phyloP scores from a whole-genome alignment of 1,140 invertebrate genomes.

The Pseudomyrmex gracilis region DNA sequence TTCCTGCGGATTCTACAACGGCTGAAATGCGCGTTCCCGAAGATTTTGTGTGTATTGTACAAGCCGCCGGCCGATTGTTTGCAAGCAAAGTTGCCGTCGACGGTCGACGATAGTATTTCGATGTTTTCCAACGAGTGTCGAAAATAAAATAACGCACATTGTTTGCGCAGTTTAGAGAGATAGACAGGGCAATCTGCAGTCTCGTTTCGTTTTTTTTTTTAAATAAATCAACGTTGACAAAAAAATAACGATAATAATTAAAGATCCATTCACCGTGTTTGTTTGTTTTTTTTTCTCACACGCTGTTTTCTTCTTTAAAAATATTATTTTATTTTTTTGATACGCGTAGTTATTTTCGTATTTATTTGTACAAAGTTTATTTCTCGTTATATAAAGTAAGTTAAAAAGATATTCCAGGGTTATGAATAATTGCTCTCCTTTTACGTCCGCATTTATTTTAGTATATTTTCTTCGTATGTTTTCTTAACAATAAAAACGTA shows the following conservation, averaged over 20 bases:
- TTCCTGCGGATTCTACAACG: slow-evolving; percentile 1
- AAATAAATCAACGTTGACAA: not conserved
- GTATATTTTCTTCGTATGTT: not conserved
- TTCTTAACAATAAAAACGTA: slow-evolving; percentile 3
- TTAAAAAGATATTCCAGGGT: not conserved
- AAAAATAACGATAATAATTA: not conserved
- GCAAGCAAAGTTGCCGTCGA: not conserved
- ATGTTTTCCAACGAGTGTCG: slow-evolving; percentile 11
- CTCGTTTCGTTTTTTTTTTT: not conserved
- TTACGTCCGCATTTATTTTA: not conserved
- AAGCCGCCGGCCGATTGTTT: slow-evolving; percentile 3
- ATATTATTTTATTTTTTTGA: too few relatives aligned
- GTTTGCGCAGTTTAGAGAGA: slow-evolving; percentile 6
- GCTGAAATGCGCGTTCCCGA: not conserved
- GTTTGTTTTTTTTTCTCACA: too few relatives aligned
- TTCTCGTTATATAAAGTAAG: too few relatives aligned
- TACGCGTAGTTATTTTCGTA: too few relatives aligned
- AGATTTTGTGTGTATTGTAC: not conserved
- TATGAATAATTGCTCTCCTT: not conserved
- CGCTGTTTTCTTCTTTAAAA: too few relatives aligned
- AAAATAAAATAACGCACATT: slow-evolving; percentile 26
- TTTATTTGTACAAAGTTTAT: too few relatives aligned
- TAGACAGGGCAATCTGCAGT: not conserved
- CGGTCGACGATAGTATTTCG: not conserved
- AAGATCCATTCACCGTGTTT: not conserved